Evolutionary conservation across 2,888 invertebrate species (phyloP), one percentile per base, ranked within the genome.

Genomic region (Emmelina monodactyla): DNA sequence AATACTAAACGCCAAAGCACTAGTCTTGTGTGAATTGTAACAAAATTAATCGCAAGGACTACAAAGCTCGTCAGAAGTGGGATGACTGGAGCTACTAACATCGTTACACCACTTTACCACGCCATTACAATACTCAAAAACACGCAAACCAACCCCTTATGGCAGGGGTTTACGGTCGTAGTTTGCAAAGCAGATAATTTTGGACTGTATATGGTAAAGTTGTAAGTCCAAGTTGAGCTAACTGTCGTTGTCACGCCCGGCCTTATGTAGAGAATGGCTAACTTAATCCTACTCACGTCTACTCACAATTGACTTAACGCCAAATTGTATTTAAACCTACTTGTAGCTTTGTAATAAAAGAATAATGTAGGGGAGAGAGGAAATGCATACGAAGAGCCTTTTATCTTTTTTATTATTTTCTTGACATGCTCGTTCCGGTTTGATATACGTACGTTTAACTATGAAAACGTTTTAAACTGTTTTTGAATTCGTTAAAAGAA

Each of bases 221-320:
- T 25, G 11, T 10, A 7, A 7, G 25, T 10, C 11, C 61, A 57
- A 59, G 58, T 58, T 50, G 50, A 53, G 57, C 58, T 63, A 63
- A 67, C 64, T 65, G 64, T 63, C 65, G 62, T 61, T 65, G 64
- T 62, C 60, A 62, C 55, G 56, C 50, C 47, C 53, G 46, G 62
- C 54, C 58, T 62, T 62, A 25, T 59, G 55, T 62, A 53, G 52
- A 55, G 49, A 54, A 54, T 58, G 47, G 49, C 55, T 62, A 60
- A 62, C 52, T 61, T 62, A 64, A 64, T 62, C 56, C 58, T 9
- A 25, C 25, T 25, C 25, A 41, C 41, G 60, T 52, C 47, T 46
- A 46, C 49, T 47, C 43, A 47, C 56, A 59, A 61, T 60, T 55
- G 57, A 60, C 52, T 62, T 51, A 56, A 49, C 55, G 47, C 50